phyloP scores from a whole-genome alignment of 2,113 vertebrate species.

The Willisornis vidua region DNA sequence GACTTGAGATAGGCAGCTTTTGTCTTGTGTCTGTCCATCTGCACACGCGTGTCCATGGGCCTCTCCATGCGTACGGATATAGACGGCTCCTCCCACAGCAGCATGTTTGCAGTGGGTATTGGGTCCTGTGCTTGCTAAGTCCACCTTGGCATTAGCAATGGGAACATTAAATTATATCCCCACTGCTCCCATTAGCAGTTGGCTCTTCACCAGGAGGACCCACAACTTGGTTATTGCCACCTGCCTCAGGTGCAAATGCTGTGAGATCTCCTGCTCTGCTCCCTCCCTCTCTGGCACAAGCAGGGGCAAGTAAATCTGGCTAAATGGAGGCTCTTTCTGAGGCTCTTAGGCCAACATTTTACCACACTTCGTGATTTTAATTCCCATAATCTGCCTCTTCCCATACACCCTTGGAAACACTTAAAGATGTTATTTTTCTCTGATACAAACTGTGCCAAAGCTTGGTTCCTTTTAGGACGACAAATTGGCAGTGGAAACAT shows the following conservation, averaged over 20 bases:
- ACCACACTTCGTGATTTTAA: neutral
- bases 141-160: fast-evolving
- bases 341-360: neutral
- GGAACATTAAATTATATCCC: neutral
- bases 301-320: neutral
- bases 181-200: fast-evolving
- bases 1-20: neutral
- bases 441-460: neutral
- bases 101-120: neutral
- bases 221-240: neutral
- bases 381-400: neutral
- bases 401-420: neutral
- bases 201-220: neutral
- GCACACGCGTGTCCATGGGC: fast-evolving
- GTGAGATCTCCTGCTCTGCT: neutral
- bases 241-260: neutral
- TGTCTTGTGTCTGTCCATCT: neutral
- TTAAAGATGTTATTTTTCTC: neutral
- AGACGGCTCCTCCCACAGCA: neutral
- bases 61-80: fast-evolving
- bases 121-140: neutral
- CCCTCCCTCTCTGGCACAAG: neutral
- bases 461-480: neutral
- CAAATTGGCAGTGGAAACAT: neutral
- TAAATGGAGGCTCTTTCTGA: neutral